A percentile compares a stretch with the other conserved stretches of the same genome.
Evolutionary conservation across 2,797 vertebrate species (phyloP).

Genomic region (Distichodus sexfasciatus): DNA sequence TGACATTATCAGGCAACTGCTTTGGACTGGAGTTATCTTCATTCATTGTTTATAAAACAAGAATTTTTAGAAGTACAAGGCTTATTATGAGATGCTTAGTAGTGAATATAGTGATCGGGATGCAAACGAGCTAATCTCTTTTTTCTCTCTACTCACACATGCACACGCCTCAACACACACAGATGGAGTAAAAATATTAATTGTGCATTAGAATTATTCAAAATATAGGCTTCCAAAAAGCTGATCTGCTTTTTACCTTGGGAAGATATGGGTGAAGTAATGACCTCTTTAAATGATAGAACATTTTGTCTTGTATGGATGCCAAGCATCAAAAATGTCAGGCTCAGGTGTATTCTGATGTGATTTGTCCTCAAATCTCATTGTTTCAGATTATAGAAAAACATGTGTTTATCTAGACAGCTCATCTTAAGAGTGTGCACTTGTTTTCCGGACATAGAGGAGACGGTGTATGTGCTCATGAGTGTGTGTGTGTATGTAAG

Average conservation of each 20-base stretch:
- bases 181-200: no score
- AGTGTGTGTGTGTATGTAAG: slow-evolving; percentile 1
- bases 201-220: no score
- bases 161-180: not conserved
- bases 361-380: not conserved
- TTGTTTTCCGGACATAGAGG: not conserved
- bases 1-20: slow-evolving; percentile 49
- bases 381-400: not conserved
- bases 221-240: no score
- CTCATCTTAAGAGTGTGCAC: slow-evolving; percentile 11
- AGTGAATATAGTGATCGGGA: slow-evolving; percentile 46
- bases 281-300: no score
- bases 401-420: slow-evolving; percentile 24
- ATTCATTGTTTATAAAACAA: slow-evolving; percentile 51
- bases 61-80: slow-evolving; percentile 44
- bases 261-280: no score
- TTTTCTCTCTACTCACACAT: slow-evolving; percentile 28
- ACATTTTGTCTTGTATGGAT: no score
- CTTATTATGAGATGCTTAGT: slow-evolving; percentile 41
- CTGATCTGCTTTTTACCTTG: no score
- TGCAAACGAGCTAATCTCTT: slow-evolving; percentile 16
- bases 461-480: not conserved
- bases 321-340: not conserved
- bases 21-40: slow-evolving; percentile 45
- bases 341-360: not conserved